Evolutionary conservation across 2,113 vertebrate species (phyloP).

Genomic region (Antigone vipio): DNA sequence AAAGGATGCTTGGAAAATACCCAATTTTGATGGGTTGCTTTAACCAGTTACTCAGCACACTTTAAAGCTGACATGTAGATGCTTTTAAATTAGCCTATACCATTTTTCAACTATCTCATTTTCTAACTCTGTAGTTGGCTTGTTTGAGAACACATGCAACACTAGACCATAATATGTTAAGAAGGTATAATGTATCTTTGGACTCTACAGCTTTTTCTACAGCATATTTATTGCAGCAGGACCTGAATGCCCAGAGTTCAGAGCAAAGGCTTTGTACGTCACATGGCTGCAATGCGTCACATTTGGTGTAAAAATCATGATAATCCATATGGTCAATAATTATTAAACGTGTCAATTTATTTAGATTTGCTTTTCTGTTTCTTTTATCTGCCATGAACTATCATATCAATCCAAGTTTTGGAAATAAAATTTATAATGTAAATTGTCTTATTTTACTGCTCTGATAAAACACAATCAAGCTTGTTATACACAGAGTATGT

Average conservation of each 20-base stretch:
- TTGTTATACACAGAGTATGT: neutral
- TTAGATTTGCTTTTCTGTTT: neutral
- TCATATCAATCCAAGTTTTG: neutral
- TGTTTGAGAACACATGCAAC: neutral
- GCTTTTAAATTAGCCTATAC: neutral
- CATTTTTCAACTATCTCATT: neutral
- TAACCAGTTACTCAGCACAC: neutral
- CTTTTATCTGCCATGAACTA: neutral
- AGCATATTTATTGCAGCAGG: neutral
- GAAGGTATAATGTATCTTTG: neutral
- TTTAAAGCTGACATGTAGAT: neutral
- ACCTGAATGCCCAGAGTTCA: neutral
- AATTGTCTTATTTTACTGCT: neutral
- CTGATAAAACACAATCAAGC: neutral
- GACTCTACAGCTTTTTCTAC: neutral
- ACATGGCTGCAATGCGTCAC: neutral
- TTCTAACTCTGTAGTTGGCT: neutral
- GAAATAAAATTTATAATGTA: slow-evolving; percentile 36
- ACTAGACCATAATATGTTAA: neutral
- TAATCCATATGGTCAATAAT: neutral
- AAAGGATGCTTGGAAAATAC: slow-evolving; percentile 50
- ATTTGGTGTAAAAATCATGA: neutral
- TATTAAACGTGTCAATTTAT: neutral
- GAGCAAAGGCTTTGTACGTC: neutral
- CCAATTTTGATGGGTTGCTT: slow-evolving; percentile 62